Percentiles rank a stretch among this genome's conserved stretches.
These are phyloP conservation scores for Apoda limacodes DNA, from an alignment of 2,888 invertebrate genomes.

Conservation along the genomic window DNA sequence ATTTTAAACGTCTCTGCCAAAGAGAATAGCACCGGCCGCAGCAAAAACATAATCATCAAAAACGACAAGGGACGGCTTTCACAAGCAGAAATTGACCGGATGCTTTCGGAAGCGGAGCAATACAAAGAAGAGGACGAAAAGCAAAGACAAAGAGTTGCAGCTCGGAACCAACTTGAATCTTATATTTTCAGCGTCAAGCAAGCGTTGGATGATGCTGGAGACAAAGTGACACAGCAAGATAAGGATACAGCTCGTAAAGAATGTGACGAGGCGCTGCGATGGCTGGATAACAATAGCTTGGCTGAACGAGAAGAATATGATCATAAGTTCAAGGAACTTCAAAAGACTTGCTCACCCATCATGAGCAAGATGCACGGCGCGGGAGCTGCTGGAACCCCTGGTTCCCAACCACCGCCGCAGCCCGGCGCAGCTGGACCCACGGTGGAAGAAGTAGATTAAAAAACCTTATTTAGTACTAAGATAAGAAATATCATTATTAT, in stretches of 20 bases:
- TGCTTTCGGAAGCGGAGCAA: conserved; percentile 76
- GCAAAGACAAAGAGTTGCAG: conserved; percentile 75
- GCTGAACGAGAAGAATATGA: conserved; percentile 76
- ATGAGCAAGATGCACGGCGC: conserved; percentile 51
- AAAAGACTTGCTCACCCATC: conserved; percentile 67
- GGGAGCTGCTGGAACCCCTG: conserved; percentile 2
- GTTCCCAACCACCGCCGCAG: neutral
- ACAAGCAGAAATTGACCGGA: conserved; percentile 79
- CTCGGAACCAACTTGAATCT: conserved; percentile 78
- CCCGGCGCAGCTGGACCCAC: conserved; percentile 3
- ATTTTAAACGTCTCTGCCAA: conserved; percentile 83
- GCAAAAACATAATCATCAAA: conserved; percentile 77
- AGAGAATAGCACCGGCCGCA: conserved; percentile 68
- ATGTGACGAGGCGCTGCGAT: conserved; percentile 73
- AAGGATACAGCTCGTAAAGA: conserved; percentile 57
- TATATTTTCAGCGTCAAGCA: conserved; percentile 80
- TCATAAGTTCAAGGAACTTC: conserved; percentile 70
- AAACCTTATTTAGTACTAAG: no score
- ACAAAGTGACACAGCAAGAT: conserved; percentile 73
- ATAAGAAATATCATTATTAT: no score
- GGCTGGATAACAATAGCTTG: conserved; percentile 77
- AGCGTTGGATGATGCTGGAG: conserved; percentile 72
- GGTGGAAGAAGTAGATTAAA: conserved; percentile 8
- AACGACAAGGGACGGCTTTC: conserved; percentile 81
- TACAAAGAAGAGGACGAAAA: conserved; percentile 80